Conservation (phyloP, 1,140 invertebrate species). For the Drosophila rufa region DNA sequence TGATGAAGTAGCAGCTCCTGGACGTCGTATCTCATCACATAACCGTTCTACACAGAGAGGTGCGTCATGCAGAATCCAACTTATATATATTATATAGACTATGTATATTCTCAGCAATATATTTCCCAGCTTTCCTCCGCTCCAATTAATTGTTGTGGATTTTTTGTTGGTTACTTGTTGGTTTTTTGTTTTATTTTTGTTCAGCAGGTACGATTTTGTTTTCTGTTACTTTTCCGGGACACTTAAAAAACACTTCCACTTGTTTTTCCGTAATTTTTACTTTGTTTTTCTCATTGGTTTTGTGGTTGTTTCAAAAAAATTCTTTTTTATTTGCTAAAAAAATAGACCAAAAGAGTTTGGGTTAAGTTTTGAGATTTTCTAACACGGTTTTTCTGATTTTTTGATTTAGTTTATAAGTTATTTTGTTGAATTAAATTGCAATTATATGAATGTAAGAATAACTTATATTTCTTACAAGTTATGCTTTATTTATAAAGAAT, state of each 20-base stretch:
- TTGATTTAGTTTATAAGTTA: neutral
- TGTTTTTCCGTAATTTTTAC: neutral
- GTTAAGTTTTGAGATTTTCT: constrained; percentile 24
- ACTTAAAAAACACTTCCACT: constrained; percentile 31
- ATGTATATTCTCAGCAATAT: constrained; percentile 16
- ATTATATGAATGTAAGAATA: too few species aligned
- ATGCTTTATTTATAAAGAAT: too few species aligned
- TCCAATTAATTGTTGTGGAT: neutral
- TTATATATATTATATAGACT: constrained; percentile 11
- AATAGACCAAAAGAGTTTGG: constrained; percentile 15
- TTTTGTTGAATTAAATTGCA: too few species aligned
- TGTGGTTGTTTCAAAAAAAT: constrained; percentile 37
- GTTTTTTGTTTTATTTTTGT: constrained; percentile 19
- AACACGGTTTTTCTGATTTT: neutral
- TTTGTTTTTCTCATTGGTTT: constrained; percentile 23
- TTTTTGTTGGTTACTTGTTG: constrained; percentile 3
- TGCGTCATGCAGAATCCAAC: constrained; percentile 68
- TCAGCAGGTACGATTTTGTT: constrained; percentile 59
- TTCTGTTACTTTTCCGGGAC: constrained; percentile 2
- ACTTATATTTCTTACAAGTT: too few species aligned
- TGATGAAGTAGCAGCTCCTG: constrained; percentile 88
- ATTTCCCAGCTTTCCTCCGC: neutral
- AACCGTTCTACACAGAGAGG: constrained; percentile 78
- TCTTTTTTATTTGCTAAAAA: constrained; percentile 23
- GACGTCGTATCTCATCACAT: constrained; percentile 86